Conservation (phyloP, 2,888 invertebrate species). For the Zaprionus bogoriensis region DNA sequence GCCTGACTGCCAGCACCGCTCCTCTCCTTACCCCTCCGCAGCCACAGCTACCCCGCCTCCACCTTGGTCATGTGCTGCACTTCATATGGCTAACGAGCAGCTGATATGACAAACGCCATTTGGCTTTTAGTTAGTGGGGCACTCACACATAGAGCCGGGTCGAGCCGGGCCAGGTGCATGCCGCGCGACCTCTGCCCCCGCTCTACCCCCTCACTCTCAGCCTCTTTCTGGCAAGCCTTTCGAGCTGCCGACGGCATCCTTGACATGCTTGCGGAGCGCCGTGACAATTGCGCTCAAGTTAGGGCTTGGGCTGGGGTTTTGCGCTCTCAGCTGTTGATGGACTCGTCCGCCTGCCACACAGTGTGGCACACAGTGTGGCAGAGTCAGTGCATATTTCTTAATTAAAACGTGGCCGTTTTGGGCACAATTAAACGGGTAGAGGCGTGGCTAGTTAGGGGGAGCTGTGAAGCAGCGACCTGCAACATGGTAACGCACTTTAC, state of each 20-base stretch:
- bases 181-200: conserved; percentile 18
- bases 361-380: conserved; percentile 1
- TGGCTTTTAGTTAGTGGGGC: conserved; percentile 61
- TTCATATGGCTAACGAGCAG: conserved; percentile 64
- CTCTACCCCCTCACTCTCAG: background rate
- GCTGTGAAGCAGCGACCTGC: background rate
- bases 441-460: background rate
- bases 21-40: background rate
- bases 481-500: conserved; percentile 54
- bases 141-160: background rate
- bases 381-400: conserved; percentile 44
- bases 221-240: background rate
- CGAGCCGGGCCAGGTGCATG: conserved; percentile 28
- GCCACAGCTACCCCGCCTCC: background rate
- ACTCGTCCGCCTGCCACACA: conserved; percentile 16
- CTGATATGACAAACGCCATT: conserved; percentile 74
- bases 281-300: conserved; percentile 63
- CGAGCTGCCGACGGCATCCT: conserved; percentile 64
- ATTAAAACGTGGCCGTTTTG: conserved; percentile 61
- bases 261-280: conserved; percentile 67
- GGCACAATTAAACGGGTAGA: conserved; percentile 46
- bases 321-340: conserved; percentile 15
- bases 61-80: conserved; percentile 20
- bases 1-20: background rate
- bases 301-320: conserved; percentile 20